Conservation (phyloP, 2,113 vertebrate genomes). For the Chionomys nivalis region DNA sequence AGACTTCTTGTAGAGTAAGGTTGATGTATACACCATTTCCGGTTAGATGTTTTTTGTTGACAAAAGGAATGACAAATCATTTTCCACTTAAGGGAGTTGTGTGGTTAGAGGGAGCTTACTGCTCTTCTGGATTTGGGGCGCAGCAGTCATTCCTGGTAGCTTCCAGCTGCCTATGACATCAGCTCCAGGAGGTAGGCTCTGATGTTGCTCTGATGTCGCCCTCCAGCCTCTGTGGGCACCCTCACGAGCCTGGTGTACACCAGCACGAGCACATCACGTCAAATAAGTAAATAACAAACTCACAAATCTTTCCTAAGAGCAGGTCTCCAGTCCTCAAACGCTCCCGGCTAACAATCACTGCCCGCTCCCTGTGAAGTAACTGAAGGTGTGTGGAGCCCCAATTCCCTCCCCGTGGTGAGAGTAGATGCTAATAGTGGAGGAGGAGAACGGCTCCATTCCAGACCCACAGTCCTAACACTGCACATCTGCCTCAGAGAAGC, state of each 20-base stretch:
- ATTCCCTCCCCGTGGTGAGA: background rate
- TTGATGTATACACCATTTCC: background rate
- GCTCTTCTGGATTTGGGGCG: background rate
- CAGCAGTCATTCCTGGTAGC: too few relatives aligned
- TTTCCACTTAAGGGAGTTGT: background rate
- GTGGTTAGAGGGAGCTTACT: background rate
- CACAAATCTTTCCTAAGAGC: background rate
- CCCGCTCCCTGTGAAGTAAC: background rate
- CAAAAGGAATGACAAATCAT: conserved; percentile 7
- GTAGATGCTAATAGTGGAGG: background rate
- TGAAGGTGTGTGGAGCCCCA: background rate
- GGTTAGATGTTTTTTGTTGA: background rate
- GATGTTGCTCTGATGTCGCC: background rate
- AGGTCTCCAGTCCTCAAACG: background rate
- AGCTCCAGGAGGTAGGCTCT: background rate
- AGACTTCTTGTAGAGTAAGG: conserved; percentile 20
- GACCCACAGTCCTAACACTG: background rate
- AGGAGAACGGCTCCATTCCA: background rate
- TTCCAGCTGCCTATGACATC: background rate
- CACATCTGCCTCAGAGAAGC: background rate
- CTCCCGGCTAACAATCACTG: background rate
- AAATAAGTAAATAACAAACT: conserved; percentile 9
- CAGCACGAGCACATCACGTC: background rate
- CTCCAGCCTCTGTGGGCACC: background rate
- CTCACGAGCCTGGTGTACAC: background rate